Evolutionary conservation across 1,140 invertebrate genomes (phyloP), one percentile per base, ranked within the genome.

Genomic region (Melitaea cinxia): DNA sequence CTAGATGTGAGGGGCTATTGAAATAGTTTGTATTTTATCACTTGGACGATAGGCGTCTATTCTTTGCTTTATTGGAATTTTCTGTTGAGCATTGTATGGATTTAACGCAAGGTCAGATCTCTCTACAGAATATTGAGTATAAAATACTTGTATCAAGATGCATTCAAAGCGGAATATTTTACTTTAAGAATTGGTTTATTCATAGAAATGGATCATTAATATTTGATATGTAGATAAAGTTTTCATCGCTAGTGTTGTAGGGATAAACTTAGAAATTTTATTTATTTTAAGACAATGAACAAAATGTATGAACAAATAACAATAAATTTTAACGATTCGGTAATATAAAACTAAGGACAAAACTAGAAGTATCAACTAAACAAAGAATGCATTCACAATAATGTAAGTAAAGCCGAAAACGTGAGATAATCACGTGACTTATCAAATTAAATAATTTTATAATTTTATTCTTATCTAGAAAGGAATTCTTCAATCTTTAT

Each of bases 21-120:
- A 82, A 83, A 83, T 83, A 77, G 84, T 83, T 75, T 84, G 81
- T 84, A 78, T 82, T 85, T 85, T 87, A 87, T 87, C 82, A 84
- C 82, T 75, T 74, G 24, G 39, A 72, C 63, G 73, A 75, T 72
- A 73, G 77, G 65, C 75, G 68, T 72, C 66, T 69, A 74, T 56
- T 56, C 39, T 62, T 73, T 65, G 70, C 77, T 78, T 82, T 80
- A 79, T 82, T 83, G 65, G 54, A 67, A 56, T 79, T 70, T 66
- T 75, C 68, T 77, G 60, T 69, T 50, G 61, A 47, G 52, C 62
- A 70, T 68, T 71, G 66, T 80, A 71, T 74, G 58, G 69, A 73
- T 61, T 73, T 42, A 28, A 49, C 19, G 17, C 56, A 49, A 58
- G 39, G 42, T 58, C 55, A 39, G 35, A 7, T 37, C 54, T 58